phyloP scores from a whole-genome alignment of 2,888 invertebrate species.

The Luffia ferchaultella region DNA sequence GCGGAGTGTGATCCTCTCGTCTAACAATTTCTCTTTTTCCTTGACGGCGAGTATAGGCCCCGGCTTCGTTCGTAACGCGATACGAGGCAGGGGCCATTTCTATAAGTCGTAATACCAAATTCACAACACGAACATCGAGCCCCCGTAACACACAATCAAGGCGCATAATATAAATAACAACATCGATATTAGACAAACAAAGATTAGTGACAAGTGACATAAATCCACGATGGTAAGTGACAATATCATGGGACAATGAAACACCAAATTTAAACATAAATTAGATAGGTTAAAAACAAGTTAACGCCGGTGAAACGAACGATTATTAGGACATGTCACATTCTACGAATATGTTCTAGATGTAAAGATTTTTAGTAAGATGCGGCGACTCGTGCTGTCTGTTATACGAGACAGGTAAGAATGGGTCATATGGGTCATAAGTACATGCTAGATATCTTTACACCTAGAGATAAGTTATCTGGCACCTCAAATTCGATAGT shows the following conservation, averaged over 20 bases:
- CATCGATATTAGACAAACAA: not conserved
- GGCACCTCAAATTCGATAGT: not conserved
- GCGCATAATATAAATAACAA: not conserved
- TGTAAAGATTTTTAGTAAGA: not conserved
- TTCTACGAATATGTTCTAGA: constrained; percentile 2
- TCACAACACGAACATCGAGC: not conserved
- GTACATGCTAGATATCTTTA: not conserved
- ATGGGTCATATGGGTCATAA: too few relatives aligned
- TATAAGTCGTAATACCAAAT: constrained; percentile 26
- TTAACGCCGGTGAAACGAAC: constrained; percentile 13
- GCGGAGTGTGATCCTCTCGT: constrained; percentile 87
- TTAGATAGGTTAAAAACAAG: too few relatives aligned
- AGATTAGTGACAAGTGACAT: constrained; percentile 39
- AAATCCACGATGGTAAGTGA: constrained; percentile 36
- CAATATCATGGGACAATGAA: constrained; percentile 36
- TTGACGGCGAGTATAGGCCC: constrained; percentile 84
- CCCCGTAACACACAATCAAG: not conserved
- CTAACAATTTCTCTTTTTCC: constrained; percentile 89
- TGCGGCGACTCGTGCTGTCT: not conserved
- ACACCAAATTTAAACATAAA: constrained; percentile 5
- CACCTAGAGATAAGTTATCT: not conserved
- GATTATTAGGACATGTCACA: constrained; percentile 12
- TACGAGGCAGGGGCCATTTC: constrained; percentile 78
- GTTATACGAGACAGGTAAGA: constrained; percentile 18
- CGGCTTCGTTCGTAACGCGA: constrained; percentile 87